Evolutionary conservation across 2,888 invertebrate species (phyloP).

Genomic region (Synanthedon myopaeformis): DNA sequence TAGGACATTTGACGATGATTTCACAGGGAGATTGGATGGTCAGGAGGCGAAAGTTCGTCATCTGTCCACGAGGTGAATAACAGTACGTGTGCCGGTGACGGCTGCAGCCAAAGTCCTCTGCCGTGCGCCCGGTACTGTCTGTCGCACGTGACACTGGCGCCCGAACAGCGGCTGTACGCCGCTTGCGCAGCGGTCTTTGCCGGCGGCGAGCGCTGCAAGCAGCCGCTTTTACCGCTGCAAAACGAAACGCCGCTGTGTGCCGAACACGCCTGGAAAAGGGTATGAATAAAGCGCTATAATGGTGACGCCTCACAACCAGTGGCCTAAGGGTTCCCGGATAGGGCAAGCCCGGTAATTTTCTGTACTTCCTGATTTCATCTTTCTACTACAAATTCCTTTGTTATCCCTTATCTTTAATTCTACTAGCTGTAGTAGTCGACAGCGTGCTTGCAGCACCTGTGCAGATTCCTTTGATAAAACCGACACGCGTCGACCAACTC

Average conservation of each 20-base stretch:
- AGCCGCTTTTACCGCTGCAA: slow-evolving; percentile 54
- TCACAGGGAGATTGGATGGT: slow-evolving; percentile 40
- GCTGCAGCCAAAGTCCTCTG: slow-evolving; percentile 60
- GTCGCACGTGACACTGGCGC: slow-evolving; percentile 85
- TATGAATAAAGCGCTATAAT: slow-evolving; percentile 24
- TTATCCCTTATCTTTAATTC: no score
- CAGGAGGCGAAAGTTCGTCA: slow-evolving; percentile 39
- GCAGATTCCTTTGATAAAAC: no score
- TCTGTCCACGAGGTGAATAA: slow-evolving; percentile 9
- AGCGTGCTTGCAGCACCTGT: no score
- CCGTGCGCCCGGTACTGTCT: slow-evolving; percentile 87
- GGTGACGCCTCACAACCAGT: background rate
- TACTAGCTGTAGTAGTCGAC: no score
- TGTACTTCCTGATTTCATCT: background rate
- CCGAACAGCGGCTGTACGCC: slow-evolving; percentile 80
- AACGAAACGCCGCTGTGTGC: slow-evolving; percentile 84
- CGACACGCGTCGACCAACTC: no score
- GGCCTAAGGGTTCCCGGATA: slow-evolving; percentile 3
- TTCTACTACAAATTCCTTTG: background rate
- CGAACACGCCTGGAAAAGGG: slow-evolving; percentile 86
- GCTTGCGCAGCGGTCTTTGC: slow-evolving; percentile 64
- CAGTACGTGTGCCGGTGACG: slow-evolving; percentile 30
- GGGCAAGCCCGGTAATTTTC: no score
- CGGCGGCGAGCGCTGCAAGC: slow-evolving; percentile 56
- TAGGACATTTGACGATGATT: no score